Evolutionary conservation across 2,888 invertebrate species (phyloP).

Genomic region (Drosophila hamatofila): DNA sequence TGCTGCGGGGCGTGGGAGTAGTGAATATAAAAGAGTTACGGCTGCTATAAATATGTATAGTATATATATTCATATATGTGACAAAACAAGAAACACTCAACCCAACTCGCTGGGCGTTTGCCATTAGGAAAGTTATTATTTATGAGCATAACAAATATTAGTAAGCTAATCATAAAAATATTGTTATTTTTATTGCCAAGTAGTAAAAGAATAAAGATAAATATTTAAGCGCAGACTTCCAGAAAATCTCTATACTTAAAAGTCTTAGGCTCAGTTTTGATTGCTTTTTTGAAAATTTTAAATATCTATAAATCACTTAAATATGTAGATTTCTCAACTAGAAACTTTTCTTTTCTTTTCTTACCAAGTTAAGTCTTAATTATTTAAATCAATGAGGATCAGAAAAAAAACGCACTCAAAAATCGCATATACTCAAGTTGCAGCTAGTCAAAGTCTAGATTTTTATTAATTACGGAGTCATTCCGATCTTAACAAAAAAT

Average conservation of each 20-base stretch:
- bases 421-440: no score
- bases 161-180: not conserved
- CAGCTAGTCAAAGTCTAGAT: no score
- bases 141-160: constrained; percentile 3
- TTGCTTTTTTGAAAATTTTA: not conserved
- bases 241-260: not conserved
- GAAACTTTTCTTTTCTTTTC: not conserved
- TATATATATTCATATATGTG: constrained; percentile 15
- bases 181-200: not conserved
- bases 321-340: not conserved
- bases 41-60: constrained; percentile 16
- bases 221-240: not conserved
- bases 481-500: no score
- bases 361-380: no score
- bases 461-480: no score
- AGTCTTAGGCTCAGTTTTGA: not conserved
- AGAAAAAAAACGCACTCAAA: no score
- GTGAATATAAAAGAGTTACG: constrained; percentile 16
- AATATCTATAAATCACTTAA: not conserved
- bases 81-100: constrained; percentile 12
- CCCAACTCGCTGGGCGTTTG: constrained; percentile 11
- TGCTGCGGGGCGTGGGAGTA: constrained; percentile 37
- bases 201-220: not conserved
- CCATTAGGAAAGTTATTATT: constrained; percentile 18
- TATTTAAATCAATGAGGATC: no score